phyloP scores from a whole-genome alignment of 2,797 vertebrate genomes.

The Lagorchestes hirsutus region DNA sequence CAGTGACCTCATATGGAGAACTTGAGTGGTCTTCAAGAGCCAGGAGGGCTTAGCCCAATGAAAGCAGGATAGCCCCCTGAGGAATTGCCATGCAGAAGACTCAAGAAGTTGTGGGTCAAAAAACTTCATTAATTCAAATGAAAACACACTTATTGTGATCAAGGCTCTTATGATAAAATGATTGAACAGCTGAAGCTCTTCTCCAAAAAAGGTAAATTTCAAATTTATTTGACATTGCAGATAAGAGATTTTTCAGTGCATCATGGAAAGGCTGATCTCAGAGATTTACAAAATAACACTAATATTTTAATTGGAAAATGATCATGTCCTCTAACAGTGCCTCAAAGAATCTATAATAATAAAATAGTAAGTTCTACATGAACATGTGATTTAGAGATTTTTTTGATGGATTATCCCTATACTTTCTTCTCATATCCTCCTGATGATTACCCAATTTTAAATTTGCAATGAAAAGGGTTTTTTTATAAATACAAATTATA shows the following conservation, averaged over 20 bases:
- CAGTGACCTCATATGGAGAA: slow-evolving; percentile 92
- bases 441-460: slow-evolving; percentile 28
- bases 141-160: slow-evolving; percentile 89
- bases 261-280: slow-evolving; percentile 91
- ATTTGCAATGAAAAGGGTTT: slow-evolving; percentile 84
- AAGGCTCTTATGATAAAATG: slow-evolving; percentile 88
- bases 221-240: slow-evolving; percentile 93
- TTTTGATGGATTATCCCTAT: background rate
- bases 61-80: slow-evolving; percentile 88
- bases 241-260: slow-evolving; percentile 90
- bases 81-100: slow-evolving; percentile 98
- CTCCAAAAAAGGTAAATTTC: slow-evolving; percentile 89
- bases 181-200: slow-evolving; percentile 64
- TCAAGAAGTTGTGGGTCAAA: slow-evolving; percentile 93
- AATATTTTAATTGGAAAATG: slow-evolving; percentile 97
- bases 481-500: slow-evolving; percentile 83
- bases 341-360: no score
- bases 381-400: slow-evolving; percentile 77
- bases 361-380: slow-evolving; percentile 85
- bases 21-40: slow-evolving; percentile 87
- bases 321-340: no score
- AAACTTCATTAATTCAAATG: slow-evolving; percentile 87
- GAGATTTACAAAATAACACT: slow-evolving; percentile 97
- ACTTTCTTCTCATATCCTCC: slow-evolving; percentile 33
- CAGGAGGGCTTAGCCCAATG: slow-evolving; percentile 90